Evolutionary conservation across 2,888 invertebrate genomes (phyloP), one percentile per base, ranked within the genome.

Genomic region (Crepidodera aurea): DNA sequence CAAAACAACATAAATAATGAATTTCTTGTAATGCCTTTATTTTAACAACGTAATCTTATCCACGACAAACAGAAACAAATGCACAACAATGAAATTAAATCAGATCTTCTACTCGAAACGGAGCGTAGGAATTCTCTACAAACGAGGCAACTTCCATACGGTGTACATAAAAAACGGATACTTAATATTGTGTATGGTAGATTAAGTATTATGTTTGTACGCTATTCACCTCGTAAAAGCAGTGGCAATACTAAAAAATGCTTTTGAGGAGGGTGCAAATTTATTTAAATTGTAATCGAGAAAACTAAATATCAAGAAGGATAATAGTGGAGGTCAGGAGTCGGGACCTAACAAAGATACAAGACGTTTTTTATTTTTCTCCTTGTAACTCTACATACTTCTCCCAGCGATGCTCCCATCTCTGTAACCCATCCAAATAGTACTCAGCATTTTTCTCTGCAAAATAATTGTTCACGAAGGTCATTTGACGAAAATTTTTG

Each of bases 71-170:
- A 62, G 59, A 62, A 48, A 55, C 60, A 60, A 32, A 54, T 53
- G n/a, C n/a, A n/a, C n/a, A 61, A 61, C 66, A 53, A 54, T 62
- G 64, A 62, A 64, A 60, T 64, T 62, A 60, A 66, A 64, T 66
- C 64, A 64, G 56, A 40, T 60, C 53, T 48, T 29, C 19, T 34
- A 51, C 27, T 46, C 42, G 6, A 10, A 46, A 19, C 42, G 51
- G 29, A 32, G 74, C 73, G 73, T 73, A 75, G 75, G 75, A 72
- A 73, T 70, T 46, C 55, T 72, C n/a, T 40, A 62, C 62, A 62
- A 59, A 62, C 74, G 70, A 73, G 73, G 66, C 66, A 73, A 71
- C 72, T 67, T 73, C 72, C 73, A 74, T 72, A 72, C 73, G 69
- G 69, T 72, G 70, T 67, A 73, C 68, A 70, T 69, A 70, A 71